Base-by-base conservation (phyloP, 2,888 invertebrate genomes). In the Ochropacha duplaris region DNA sequence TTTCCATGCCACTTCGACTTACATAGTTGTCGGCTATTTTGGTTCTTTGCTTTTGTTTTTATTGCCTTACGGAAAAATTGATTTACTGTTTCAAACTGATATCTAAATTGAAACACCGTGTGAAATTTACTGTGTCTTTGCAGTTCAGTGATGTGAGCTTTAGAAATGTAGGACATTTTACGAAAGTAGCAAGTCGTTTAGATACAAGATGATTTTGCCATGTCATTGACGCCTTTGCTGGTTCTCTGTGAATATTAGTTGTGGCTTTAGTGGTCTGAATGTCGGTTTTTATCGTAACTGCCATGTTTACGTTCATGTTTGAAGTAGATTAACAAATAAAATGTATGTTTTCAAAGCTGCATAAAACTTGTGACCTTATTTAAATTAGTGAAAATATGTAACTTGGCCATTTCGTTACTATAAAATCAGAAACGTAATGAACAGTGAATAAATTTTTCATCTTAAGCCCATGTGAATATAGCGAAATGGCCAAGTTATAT, bases 111-210 rank as follows among this genome's bases (percentile, higher is more conserved):
- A 16, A 16, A 19, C 19, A 44, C 8, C 5, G n/a, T 44, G 16
- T 19, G 16, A 39, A 16, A 12, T n/a, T 3, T 14, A 36, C 6
- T 8, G n/a, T 39, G 39, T 39, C n/a, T 39, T 16, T 39, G 1
- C 16, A 44, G 44, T 44, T 16, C 44, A 44, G 44, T 19, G 19
- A 19, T 44, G 44, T 44, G 44, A 44, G 44, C 19, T 44, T 44
- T 19, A 44, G 44, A 44, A 44, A 44, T 44, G 44, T 44, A 44
- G 44, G 44, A 44, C 44, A 44, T 44, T 44, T 44, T 44, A 44
- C 44, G 19, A 44, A 44, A 19, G 44, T 19, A 44, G 44, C 44
- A 44, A 44, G 16, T 9, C 44, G 44, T 44, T 44, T 44, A 44
- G 44, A 44, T 44, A 44, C 44, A 44, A 19, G 44, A 44, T 44